Percentiles rank a stretch among this genome's conserved stretches.
These are phyloP conservation scores for Jaculus jaculus DNA, from an alignment of 2,113 vertebrate genomes.

Conservation along the genomic window DNA sequence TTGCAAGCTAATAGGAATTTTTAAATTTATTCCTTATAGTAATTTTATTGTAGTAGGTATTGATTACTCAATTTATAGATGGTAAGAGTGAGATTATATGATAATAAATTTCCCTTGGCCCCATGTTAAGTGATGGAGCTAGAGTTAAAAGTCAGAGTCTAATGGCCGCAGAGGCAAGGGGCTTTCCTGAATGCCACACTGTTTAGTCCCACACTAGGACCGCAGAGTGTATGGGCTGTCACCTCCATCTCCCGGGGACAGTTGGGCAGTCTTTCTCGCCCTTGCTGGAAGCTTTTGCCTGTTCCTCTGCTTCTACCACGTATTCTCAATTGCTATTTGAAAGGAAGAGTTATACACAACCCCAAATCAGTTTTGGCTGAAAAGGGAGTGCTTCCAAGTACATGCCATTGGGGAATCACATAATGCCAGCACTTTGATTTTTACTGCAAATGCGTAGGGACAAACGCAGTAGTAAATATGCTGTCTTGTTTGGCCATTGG, in stretches of 20 bases:
- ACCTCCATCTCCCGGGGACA: neutral
- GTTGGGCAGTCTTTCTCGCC: neutral
- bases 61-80: neutral
- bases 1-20: neutral
- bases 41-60: neutral
- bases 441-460: slow-evolving; percentile 70
- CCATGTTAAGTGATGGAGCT: neutral
- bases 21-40: neutral
- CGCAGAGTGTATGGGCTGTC: neutral
- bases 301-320: slow-evolving; percentile 26
- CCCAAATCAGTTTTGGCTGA: slow-evolving; percentile 67
- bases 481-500: slow-evolving; percentile 68
- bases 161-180: neutral
- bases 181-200: neutral
- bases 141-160: slow-evolving; percentile 18
- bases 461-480: slow-evolving; percentile 64
- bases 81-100: neutral
- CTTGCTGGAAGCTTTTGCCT: neutral
- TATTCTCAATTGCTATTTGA: slow-evolving; percentile 59
- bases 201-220: neutral
- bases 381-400: slow-evolving; percentile 69
- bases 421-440: slow-evolving; percentile 73
- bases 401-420: slow-evolving; percentile 47
- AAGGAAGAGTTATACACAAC: slow-evolving; percentile 67
- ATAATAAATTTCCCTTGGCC: slow-evolving; percentile 17